A percentile compares a stretch with the other conserved stretches of the same genome.
phyloP scores from a whole-genome alignment of 2,888 invertebrate genomes.

The Rotaria magnacalcarata region DNA sequence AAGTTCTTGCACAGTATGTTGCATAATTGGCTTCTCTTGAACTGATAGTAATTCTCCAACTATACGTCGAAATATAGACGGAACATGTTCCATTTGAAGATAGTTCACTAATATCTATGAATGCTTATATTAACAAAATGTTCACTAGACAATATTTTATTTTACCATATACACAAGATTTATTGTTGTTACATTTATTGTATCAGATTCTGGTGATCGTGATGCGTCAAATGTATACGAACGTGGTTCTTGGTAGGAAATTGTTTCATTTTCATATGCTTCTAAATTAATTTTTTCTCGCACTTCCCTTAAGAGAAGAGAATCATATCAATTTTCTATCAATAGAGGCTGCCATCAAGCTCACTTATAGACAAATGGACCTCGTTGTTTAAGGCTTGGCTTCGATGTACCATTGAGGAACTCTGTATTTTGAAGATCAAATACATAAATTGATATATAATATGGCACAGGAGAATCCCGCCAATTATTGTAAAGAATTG shows the following conservation, averaged over 20 bases:
- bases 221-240: neutral
- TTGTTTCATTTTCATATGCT: neutral
- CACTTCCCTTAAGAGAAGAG: neutral
- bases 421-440: neutral
- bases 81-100: neutral
- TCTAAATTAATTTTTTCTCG: neutral
- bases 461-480: neutral
- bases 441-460: conserved; percentile 11
- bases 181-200: neutral
- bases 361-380: conserved; percentile 26
- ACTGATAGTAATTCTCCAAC: neutral
- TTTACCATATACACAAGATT: conserved; percentile 31
- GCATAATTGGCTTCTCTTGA: conserved; percentile 14
- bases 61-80: neutral
- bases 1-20: neutral
- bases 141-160: neutral
- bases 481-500: neutral
- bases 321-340: neutral
- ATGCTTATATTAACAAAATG: neutral
- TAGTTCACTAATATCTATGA: neutral
- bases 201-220: neutral
- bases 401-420: neutral
- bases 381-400: neutral
- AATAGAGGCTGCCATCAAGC: neutral
- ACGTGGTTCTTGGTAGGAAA: neutral